Base-by-base conservation (phyloP, 2,113 vertebrate genomes). In the Myxocyprinus asiaticus region DNA sequence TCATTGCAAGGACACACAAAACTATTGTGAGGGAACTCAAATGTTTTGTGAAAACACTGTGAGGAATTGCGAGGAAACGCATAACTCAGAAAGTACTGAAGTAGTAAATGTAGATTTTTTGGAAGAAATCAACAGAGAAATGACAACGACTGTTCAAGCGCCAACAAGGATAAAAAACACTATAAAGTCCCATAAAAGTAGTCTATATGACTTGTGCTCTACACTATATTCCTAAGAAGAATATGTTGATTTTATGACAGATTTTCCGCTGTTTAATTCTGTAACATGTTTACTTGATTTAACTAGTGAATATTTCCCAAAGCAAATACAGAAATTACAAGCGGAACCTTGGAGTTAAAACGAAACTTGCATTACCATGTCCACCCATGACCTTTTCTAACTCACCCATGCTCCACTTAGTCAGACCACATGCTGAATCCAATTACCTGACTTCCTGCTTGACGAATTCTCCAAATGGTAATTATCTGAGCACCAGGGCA, bases 401-500 rank as follows among this genome's bases (percentile, higher is more conserved):
- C 11, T 9, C 10, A 53, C 5, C 5, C 47, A 48, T 6, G 47
- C 47, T 5, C 47, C 47, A 48, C 17, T 53, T 53, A 69, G 67
- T 42, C 11, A 55, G 67, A 69, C 50, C 67, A 55, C 67, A 48
- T 55, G 42, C 12, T 56, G 33, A 70, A 22, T 56, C 12, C n/a
- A 69, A 53, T 10, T 33, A 33, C 22, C 22, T 33, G 22, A 33
- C 22, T 33, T 33, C 22, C 55, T 45, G 53, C 44, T 17, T 17
- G 22, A n/a, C 68, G 58, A 15, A 43, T 11, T 59, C 14, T 8
- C 53, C 44, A 14, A 17, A 47, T 17, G 4, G 14, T 58, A 10
- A 59, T 72, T 17, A 59, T 17, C 14, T 44, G 53, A 56, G 7
- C 4, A n/a, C n/a, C 5, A 56, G 55, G 45, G 8, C 12, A 47